These are phyloP conservation scores for Clamator glandarius DNA, from an alignment of 2,797 vertebrate species.

Conservation along the genomic window DNA sequence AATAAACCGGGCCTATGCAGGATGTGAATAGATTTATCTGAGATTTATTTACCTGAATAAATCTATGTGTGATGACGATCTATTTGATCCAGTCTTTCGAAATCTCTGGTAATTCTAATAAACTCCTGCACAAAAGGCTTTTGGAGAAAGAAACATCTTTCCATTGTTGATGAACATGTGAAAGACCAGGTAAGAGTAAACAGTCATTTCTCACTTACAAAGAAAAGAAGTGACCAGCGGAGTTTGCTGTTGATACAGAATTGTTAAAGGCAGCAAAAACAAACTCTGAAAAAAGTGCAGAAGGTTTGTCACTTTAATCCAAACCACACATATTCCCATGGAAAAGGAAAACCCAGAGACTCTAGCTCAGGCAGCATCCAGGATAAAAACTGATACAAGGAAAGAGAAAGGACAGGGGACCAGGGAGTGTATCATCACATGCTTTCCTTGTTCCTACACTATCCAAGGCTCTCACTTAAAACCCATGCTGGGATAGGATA, in stretches of 20 bases:
- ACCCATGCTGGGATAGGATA: background rate
- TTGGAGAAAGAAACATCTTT: background rate
- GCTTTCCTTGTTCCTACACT: background rate
- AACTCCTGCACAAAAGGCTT: background rate
- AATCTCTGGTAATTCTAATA: background rate
- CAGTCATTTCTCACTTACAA: background rate
- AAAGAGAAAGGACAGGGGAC: rapidly evolving
- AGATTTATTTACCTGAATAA: background rate
- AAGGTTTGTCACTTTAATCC: background rate
- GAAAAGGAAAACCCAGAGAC: background rate
- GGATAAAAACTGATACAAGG: background rate
- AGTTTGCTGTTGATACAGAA: background rate
- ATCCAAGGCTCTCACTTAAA: background rate
- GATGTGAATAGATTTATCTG: background rate
- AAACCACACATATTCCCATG: background rate
- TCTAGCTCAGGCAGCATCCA: background rate
- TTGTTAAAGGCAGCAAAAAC: background rate
- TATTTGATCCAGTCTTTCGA: background rate
- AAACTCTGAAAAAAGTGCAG: background rate
- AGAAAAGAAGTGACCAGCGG: background rate
- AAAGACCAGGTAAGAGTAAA: background rate
- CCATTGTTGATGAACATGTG: rapidly evolving
- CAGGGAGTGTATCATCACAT: background rate
- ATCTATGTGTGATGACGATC: background rate
- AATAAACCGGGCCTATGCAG: background rate